Evolutionary conservation across 1,140 invertebrate genomes (phyloP).

Genomic region (Dendrolimus kikuchii): DNA sequence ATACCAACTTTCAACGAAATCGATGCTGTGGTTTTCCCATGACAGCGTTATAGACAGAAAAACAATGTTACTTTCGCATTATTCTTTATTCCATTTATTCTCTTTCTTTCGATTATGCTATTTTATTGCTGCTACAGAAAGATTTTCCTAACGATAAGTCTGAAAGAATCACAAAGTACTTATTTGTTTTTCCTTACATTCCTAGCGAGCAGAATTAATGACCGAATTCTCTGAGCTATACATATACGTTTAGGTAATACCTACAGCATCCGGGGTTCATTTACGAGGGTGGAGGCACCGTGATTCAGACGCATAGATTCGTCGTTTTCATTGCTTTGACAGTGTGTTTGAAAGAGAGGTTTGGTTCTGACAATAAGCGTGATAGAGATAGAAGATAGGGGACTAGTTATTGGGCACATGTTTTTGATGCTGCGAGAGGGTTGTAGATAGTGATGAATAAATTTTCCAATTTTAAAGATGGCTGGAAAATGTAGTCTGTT

Average conservation of each 20-base stretch:
- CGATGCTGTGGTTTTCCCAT: no score
- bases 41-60: no score
- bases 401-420: slow-evolving; percentile 54
- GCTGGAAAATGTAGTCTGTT: no score
- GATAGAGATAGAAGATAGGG: slow-evolving; percentile 36
- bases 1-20: no score
- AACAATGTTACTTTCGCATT: no score
- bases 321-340: slow-evolving; percentile 55
- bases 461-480: slow-evolving; percentile 12
- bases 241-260: slow-evolving; percentile 35
- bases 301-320: slow-evolving; percentile 62
- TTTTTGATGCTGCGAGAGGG: slow-evolving; percentile 18
- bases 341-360: slow-evolving; percentile 37
- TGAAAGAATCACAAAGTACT: no score
- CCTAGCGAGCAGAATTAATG: background rate
- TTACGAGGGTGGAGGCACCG: slow-evolving; percentile 52
- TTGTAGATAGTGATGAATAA: slow-evolving; percentile 22
- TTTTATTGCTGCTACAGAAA: no score
- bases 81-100: no score
- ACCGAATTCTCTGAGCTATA: slow-evolving; percentile 17
- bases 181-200: background rate
- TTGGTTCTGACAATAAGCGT: slow-evolving; percentile 19
- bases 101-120: no score
- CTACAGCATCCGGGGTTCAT: slow-evolving; percentile 58
- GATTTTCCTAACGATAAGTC: no score